phyloP scores from a whole-genome alignment of 2,888 invertebrate species.

The Eumerus sabulonum region DNA sequence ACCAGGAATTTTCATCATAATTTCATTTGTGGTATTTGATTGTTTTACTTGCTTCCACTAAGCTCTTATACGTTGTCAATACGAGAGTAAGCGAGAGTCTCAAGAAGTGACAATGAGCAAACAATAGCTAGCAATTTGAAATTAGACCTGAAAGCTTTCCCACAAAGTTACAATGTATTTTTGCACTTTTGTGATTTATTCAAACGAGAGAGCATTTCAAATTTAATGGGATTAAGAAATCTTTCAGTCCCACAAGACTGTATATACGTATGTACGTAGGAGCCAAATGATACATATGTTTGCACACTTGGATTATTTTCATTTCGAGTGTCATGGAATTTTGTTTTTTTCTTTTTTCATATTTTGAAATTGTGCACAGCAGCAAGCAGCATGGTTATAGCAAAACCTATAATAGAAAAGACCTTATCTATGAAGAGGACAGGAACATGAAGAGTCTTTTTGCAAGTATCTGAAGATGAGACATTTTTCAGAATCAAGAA shows the following conservation, averaged over 20 bases:
- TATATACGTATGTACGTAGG: too few relatives aligned
- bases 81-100: constrained; percentile 25
- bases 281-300: too few relatives aligned
- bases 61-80: constrained; percentile 21
- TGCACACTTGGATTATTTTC: too few relatives aligned
- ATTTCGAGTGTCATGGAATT: too few relatives aligned
- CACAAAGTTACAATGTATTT: constrained; percentile 51
- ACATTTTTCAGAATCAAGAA: too few relatives aligned
- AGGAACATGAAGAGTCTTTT: too few relatives aligned
- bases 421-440: too few relatives aligned
- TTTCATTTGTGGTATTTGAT: constrained; percentile 68
- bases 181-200: constrained; percentile 52
- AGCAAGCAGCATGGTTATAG: too few relatives aligned
- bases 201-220: constrained; percentile 44
- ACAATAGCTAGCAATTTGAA: constrained; percentile 30
- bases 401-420: too few relatives aligned
- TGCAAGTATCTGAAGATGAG: too few relatives aligned
- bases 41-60: constrained; percentile 51
- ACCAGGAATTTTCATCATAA: constrained; percentile 68
- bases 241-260: not conserved
- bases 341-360: too few relatives aligned
- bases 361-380: too few relatives aligned
- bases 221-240: constrained; percentile 51
- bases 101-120: constrained; percentile 27
- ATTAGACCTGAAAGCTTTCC: not conserved